These are phyloP conservation scores for Phymatocera aterrima DNA, from an alignment of 2,888 invertebrate species.

Conservation along the genomic window DNA sequence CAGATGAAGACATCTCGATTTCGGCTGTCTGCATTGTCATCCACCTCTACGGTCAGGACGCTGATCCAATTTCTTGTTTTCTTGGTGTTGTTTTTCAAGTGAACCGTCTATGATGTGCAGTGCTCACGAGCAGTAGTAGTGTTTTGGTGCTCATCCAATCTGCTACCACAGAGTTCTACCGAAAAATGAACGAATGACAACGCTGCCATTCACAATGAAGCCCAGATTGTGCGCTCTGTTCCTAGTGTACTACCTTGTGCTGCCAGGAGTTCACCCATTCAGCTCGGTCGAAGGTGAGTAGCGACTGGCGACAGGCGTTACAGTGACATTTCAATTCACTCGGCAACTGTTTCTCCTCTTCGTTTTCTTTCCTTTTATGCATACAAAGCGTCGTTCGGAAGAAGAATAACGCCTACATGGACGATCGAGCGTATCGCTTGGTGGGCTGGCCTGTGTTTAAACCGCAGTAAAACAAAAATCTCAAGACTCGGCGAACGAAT, in stretches of 20 bases:
- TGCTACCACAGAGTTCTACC: neutral
- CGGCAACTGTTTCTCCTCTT: slow-evolving; percentile 6
- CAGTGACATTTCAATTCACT: slow-evolving; percentile 11
- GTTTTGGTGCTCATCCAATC: slow-evolving; percentile 25
- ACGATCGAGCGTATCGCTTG: slow-evolving; percentile 1
- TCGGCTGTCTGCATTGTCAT: neutral
- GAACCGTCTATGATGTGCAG: slow-evolving; percentile 21
- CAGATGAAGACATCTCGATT: neutral
- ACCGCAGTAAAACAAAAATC: neutral
- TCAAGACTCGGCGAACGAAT: neutral
- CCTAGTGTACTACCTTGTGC: slow-evolving; percentile 65
- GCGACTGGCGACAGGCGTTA: neutral
- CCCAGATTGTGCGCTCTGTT: slow-evolving; percentile 69
- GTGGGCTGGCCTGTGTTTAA: neutral
- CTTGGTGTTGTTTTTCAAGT: slow-evolving; percentile 35
- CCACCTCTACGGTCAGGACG: neutral
- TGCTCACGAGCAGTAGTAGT: slow-evolving; percentile 37
- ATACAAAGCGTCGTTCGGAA: neutral
- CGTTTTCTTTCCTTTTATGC: neutral
- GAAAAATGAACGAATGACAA: slow-evolving; percentile 69
- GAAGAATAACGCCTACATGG: neutral
- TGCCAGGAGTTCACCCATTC: slow-evolving; percentile 56
- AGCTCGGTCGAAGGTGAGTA: slow-evolving; percentile 45
- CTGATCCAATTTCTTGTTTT: slow-evolving; percentile 1
- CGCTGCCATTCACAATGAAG: slow-evolving; percentile 69